Base-by-base conservation (phyloP, 2,888 invertebrate genomes). In the Nesidiocoris tenuis region DNA sequence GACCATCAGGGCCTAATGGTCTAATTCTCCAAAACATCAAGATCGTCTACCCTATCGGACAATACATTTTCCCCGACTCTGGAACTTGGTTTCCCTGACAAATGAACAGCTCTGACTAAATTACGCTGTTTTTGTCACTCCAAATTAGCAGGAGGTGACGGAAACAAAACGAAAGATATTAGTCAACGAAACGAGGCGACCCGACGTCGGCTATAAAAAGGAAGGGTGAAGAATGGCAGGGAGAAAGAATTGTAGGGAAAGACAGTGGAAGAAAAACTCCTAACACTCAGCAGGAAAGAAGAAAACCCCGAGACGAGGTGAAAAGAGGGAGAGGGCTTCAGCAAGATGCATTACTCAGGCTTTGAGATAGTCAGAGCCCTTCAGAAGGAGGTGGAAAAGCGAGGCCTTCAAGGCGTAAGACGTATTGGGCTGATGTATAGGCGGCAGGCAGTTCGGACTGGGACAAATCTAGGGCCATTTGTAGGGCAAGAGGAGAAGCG, bases 301-400 rank as follows among this genome's bases (percentile, higher is more conserved):
- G 67, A 67, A 67, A 56, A 56, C 54, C 21, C 16, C 19, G 67
- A 39, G 39, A 7, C 9, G 56, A 56, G 56, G 67, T 55, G 55
- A 56, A 67, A 67, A 56, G 56, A 56, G 67, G 22, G 22, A 56
- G n/a, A 22, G 67, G 67, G 67, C 68, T 7, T 2, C 24, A 17
- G 70, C 59, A 59, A 70, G 70, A 70, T 70, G 70, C 70, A 70
- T 70, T 70, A 70, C 70, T 70, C 70, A 70, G 70, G 70, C 70
- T 70, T 70, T 70, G 70, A 70, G 70, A 70, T 70, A 70, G 70
- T 70, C 70, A 70, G 57, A 70, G 70, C 70, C 70, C 59, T 70
- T 39, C 39, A 7, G 39, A 39, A 39, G 39, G 39, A 3, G 39
- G 39, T 39, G 39, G 39, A 39, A 39, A 39, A 12, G 39, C 39